These are phyloP conservation scores for Emydoidea blandingii DNA, from an alignment of 2,797 vertebrate species.

Conservation along the genomic window DNA sequence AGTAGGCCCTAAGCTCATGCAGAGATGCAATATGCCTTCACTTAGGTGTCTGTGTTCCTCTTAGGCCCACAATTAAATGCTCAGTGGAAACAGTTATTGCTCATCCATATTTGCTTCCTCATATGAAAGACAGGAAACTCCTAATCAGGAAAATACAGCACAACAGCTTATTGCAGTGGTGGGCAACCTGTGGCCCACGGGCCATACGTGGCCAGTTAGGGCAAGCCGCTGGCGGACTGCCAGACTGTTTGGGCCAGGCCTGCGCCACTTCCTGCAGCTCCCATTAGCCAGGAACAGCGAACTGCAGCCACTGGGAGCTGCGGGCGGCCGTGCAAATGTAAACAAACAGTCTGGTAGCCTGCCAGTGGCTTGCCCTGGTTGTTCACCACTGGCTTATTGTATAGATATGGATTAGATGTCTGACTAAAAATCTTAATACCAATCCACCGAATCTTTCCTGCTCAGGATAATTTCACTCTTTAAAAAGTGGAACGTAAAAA, in stretches of 20 bases:
- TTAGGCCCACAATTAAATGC: not conserved
- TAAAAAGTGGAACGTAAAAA: constrained; percentile 45
- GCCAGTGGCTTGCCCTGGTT: too few relatives aligned
- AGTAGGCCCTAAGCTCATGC: not conserved
- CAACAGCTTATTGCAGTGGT: not conserved
- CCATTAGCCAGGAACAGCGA: too few relatives aligned
- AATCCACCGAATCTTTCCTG: constrained; percentile 2
- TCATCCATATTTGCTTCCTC: not conserved
- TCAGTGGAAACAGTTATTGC: not conserved
- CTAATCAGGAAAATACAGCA: accelerated
- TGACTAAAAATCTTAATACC: constrained; percentile 17
- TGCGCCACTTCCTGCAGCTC: too few relatives aligned
- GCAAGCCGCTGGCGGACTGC: too few relatives aligned
- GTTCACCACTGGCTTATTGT: not conserved
- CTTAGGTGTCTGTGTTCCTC: not conserved
- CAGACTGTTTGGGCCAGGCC: too few relatives aligned
- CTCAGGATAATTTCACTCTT: constrained; percentile 51
- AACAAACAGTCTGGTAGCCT: too few relatives aligned
- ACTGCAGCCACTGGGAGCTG: too few relatives aligned
- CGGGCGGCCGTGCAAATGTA: too few relatives aligned
- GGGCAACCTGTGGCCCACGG: too few relatives aligned
- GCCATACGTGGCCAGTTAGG: too few relatives aligned
- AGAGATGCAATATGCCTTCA: not conserved
- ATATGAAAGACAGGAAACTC: not conserved
- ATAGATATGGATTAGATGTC: not conserved